phyloP scores from a whole-genome alignment of 2,797 vertebrate genomes.

The Xyrichtys novacula region DNA sequence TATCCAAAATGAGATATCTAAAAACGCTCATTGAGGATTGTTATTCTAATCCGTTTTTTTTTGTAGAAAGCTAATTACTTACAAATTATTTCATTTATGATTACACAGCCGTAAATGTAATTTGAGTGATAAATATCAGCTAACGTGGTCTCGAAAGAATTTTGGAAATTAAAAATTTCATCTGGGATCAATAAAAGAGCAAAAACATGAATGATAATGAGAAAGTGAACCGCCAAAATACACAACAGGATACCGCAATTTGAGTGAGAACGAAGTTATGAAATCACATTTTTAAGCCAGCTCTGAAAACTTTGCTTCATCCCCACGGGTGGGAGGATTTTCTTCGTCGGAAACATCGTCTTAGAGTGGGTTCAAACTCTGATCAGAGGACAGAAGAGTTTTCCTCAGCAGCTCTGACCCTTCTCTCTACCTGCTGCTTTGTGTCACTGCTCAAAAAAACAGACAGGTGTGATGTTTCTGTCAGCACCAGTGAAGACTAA shows the following conservation, averaged over 20 bases:
- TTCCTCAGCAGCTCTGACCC: constrained; percentile 9
- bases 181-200: constrained; percentile 19
- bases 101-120: constrained; percentile 30
- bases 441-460: constrained; percentile 6
- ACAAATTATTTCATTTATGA: constrained; percentile 44
- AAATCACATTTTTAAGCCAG: constrained; percentile 19
- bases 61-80: constrained; percentile 47
- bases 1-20: constrained; percentile 57
- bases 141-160: constrained; percentile 14
- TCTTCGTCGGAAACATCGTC: constrained; percentile 2
- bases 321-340: constrained; percentile 5
- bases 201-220: background rate
- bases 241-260: background rate
- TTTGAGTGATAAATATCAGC: constrained; percentile 35
- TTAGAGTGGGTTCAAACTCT: constrained; percentile 22
- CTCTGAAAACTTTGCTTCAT: constrained; percentile 7
- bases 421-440: constrained; percentile 13
- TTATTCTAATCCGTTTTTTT: constrained; percentile 29
- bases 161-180: constrained; percentile 36
- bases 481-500: constrained; percentile 2
- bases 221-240: constrained; percentile 13
- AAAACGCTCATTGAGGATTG: constrained; percentile 44
- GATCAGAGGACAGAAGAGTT: constrained; percentile 5
- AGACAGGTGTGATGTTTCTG: constrained; percentile 3
- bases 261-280: background rate